Evolutionary conservation across 2,113 vertebrate species (phyloP).

Genomic region (Piprites chloris): DNA sequence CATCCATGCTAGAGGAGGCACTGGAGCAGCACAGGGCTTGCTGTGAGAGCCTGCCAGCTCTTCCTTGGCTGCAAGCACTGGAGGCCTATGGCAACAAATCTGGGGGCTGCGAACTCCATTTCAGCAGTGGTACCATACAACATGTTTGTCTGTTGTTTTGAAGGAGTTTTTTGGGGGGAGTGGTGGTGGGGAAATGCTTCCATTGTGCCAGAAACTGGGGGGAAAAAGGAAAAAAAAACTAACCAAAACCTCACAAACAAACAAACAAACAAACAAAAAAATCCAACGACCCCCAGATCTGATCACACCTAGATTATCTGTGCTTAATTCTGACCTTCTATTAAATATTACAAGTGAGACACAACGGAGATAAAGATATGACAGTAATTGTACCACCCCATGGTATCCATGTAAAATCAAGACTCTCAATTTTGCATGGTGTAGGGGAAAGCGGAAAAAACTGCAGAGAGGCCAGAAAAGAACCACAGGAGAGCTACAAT

Average conservation of each 20-base stretch:
- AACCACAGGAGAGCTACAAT: neutral
- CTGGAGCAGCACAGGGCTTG: neutral
- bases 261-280: too few species aligned
- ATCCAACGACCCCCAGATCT: fast-evolving
- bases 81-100: neutral
- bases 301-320: neutral
- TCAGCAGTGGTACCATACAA: neutral
- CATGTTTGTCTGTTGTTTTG: neutral
- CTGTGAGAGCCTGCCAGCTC: fast-evolving
- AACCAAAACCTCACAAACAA: neutral
- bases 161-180: neutral
- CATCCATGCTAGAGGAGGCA: neutral
- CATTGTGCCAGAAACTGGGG: neutral
- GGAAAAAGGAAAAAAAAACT: neutral
- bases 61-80: neutral
- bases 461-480: neutral
- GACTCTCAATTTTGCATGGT: neutral
- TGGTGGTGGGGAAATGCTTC: neutral
- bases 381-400: neutral
- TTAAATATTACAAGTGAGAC: neutral
- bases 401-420: neutral
- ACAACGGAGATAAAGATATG: neutral
- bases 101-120: neutral
- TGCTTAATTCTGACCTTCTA: neutral
- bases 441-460: neutral